phyloP scores from a whole-genome alignment of 2,113 vertebrate species.

The Pristiophorus japonicus region DNA sequence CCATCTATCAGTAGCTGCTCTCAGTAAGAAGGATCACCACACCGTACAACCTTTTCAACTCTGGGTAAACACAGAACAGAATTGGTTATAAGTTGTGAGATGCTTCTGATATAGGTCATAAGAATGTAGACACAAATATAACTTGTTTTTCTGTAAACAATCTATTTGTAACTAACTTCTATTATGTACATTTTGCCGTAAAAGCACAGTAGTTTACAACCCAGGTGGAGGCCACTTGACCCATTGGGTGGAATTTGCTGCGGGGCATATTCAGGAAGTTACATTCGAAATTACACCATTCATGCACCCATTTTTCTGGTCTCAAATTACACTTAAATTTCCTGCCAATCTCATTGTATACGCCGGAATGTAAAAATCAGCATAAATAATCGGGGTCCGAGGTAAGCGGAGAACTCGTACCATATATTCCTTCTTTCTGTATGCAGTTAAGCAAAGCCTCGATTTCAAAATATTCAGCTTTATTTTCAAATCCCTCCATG shows the following conservation, averaged over 20 bases:
- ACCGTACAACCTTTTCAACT: not conserved
- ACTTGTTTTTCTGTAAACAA: not conserved
- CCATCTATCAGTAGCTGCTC: not conserved
- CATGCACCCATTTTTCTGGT: no score
- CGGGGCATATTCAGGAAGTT: no score
- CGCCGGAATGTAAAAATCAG: no score
- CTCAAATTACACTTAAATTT: no score
- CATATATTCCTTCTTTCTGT: no score
- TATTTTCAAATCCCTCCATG: no score
- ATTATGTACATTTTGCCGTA: not conserved
- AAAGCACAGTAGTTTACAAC: not conserved
- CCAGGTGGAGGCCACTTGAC: not conserved
- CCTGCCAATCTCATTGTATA: no score
- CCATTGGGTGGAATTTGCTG: not conserved
- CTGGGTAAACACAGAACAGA: not conserved
- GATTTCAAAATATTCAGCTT: no score
- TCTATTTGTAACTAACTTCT: not conserved
- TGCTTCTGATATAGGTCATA: not conserved
- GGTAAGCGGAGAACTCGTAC: no score
- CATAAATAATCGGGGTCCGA: no score
- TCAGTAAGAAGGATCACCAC: not conserved
- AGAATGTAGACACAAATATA: not conserved
- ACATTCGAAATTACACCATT: no score
- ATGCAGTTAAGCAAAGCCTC: no score
- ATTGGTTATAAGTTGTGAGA: not conserved